Conservation (phyloP, 2,797 vertebrate genomes). For the Acanthurus tractus region DNA sequence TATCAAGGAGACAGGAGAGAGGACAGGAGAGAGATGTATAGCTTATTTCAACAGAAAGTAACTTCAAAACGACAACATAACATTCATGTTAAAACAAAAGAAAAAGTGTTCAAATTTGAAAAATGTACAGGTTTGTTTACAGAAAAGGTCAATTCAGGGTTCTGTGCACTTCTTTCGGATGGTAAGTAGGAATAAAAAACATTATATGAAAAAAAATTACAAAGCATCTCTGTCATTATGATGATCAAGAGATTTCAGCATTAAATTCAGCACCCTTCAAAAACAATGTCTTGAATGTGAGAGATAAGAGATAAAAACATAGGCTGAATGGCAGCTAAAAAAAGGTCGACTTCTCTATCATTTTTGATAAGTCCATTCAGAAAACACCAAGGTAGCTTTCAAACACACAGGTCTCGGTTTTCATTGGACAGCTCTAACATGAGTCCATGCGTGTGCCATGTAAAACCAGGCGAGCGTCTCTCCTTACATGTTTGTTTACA, state of each 20-base stretch:
- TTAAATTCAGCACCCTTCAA: slow-evolving; percentile 19
- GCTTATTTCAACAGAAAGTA: slow-evolving; percentile 39
- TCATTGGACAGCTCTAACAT: slow-evolving; percentile 11
- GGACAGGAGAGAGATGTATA: slow-evolving; percentile 1
- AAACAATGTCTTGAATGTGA: slow-evolving; percentile 18
- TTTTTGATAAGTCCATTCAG: slow-evolving; percentile 23
- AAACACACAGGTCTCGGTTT: slow-evolving; percentile 28
- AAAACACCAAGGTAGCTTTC: slow-evolving; percentile 10
- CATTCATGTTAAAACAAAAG: neutral
- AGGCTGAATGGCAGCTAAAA: slow-evolving; percentile 11
- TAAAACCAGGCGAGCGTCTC: slow-evolving; percentile 10
- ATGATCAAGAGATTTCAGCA: slow-evolving; percentile 14
- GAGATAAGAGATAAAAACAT: slow-evolving; percentile 6
- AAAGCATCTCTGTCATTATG: slow-evolving; percentile 4
- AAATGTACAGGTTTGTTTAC: neutral
- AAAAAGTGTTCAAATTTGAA: neutral
- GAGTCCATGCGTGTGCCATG: neutral
- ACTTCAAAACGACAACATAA: slow-evolving; percentile 5
- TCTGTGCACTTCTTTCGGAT: slow-evolving; percentile 1
- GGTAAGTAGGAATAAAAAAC: neutral
- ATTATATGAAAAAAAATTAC: neutral
- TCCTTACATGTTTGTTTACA: slow-evolving; percentile 31
- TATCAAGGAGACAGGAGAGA: slow-evolving; percentile 62
- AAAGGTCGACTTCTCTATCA: neutral
- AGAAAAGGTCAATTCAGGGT: neutral